Percentiles rank a stretch among this genome's conserved stretches.
These are phyloP conservation scores for Leptatherina wallacei DNA, from an alignment of 2,797 vertebrate genomes.

Conservation along the genomic window DNA sequence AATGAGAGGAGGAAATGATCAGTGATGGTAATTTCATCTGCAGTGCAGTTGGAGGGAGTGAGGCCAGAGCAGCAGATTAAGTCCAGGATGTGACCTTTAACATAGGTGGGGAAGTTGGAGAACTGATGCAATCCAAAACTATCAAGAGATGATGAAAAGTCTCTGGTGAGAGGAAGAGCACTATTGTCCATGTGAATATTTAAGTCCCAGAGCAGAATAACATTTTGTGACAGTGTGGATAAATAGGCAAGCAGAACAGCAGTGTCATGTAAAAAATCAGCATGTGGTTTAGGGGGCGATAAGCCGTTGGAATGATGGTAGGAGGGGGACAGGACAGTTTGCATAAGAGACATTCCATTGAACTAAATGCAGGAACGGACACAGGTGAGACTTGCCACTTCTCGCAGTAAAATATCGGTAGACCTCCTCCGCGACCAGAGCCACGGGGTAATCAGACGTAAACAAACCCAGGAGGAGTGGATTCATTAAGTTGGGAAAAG, in stretches of 20 bases:
- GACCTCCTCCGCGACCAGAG: no score
- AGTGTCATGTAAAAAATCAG: no score
- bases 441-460: no score
- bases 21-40: background rate
- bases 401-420: background rate
- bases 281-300: no score
- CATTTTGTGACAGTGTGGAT: no score
- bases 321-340: background rate
- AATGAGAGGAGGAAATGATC: background rate
- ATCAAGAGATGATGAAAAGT: no score
- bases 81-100: background rate
- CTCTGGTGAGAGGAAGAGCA: no score
- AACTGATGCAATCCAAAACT: background rate
- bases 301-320: background rate
- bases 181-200: no score
- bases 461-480: no score
- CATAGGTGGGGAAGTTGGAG: background rate
- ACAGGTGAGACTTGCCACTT: slow-evolving; percentile 2
- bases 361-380: background rate
- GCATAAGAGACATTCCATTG: background rate
- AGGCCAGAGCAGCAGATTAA: background rate
- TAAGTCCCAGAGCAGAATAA: no score
- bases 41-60: background rate
- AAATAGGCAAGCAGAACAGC: no score
- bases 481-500: no score